Conservation (phyloP, 1,140 invertebrate genomes). For the Diabrotica undecimpunctata region DNA sequence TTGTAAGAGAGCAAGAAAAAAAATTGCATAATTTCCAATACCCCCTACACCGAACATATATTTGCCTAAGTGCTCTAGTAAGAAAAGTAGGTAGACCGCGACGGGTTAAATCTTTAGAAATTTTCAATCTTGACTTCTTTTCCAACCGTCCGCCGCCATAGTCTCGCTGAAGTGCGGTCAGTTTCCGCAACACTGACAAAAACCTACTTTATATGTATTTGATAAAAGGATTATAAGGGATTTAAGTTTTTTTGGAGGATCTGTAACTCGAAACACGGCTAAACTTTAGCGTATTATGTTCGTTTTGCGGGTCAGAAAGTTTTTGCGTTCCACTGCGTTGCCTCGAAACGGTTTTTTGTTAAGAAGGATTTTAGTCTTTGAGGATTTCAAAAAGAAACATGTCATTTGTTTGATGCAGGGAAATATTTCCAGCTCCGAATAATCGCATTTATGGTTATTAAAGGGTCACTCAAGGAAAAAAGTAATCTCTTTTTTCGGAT, state of each 20-base stretch:
- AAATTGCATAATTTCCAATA: too few species aligned
- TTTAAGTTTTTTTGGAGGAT: slow-evolving; percentile 8
- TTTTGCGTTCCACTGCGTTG: slow-evolving; percentile 5
- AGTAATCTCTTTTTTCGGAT: too few species aligned
- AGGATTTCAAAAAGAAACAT: background rate
- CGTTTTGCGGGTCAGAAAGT: slow-evolving; percentile 10
- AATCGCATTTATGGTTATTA: too few species aligned
- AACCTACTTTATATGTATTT: slow-evolving; percentile 29
- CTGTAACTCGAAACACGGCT: slow-evolving; percentile 7
- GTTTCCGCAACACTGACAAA: slow-evolving; percentile 22
- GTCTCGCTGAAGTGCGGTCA: slow-evolving; percentile 14
- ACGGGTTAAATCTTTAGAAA: background rate
- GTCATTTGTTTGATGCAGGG: background rate
- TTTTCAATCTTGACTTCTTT: background rate
- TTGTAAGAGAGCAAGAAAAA: too few species aligned
- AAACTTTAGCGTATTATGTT: slow-evolving; percentile 17
- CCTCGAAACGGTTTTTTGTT: background rate
- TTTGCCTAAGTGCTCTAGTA: slow-evolving; percentile 10
- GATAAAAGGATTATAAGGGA: slow-evolving; percentile 28
- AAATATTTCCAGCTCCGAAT: background rate
- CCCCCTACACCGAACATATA: background rate
- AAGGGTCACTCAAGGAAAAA: too few species aligned
- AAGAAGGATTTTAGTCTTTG: background rate
- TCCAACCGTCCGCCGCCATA: background rate
- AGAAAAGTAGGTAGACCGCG: background rate